Evolutionary conservation across 2,797 vertebrate genomes (phyloP).

Genomic region (Sylvia borin): DNA sequence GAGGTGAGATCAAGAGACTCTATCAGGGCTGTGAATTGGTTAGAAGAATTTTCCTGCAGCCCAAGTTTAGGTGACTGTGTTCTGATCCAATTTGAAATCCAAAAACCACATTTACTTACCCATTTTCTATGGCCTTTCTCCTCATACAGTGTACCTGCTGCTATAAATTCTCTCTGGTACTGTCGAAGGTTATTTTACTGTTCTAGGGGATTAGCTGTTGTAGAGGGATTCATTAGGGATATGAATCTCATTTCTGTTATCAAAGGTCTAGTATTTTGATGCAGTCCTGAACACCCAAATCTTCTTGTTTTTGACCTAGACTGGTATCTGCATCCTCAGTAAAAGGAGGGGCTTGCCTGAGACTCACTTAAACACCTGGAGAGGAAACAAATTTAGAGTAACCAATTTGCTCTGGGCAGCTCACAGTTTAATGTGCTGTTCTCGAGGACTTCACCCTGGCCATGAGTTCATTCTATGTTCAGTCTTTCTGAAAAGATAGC

Average conservation of each 20-base stretch:
- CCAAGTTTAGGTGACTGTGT: not conserved
- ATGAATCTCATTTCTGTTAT: not conserved
- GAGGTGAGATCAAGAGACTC: not conserved
- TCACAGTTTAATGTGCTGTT: not conserved
- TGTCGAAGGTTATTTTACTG: not conserved
- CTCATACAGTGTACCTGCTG: not conserved
- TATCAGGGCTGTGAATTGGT: not conserved
- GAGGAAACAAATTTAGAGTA: not conserved
- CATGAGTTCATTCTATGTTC: not conserved
- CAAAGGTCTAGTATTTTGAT: not conserved
- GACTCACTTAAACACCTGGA: not conserved
- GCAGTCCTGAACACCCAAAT: not conserved
- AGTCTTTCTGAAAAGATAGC: not conserved
- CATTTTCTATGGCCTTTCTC: not conserved
- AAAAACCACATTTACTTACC: not conserved
- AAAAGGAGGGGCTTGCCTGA: not conserved
- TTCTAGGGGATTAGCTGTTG: not conserved
- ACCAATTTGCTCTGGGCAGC: not conserved
- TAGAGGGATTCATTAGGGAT: not conserved
- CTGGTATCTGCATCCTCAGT: not conserved
- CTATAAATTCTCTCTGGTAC: not conserved
- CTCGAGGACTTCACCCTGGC: not conserved
- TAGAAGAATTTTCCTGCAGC: not conserved
- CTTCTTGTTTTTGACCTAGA: not conserved
- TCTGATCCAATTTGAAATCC: not conserved